Evolutionary conservation across 2,797 vertebrate genomes (phyloP).

Genomic region (Ptychobarbus kaznakovi): DNA sequence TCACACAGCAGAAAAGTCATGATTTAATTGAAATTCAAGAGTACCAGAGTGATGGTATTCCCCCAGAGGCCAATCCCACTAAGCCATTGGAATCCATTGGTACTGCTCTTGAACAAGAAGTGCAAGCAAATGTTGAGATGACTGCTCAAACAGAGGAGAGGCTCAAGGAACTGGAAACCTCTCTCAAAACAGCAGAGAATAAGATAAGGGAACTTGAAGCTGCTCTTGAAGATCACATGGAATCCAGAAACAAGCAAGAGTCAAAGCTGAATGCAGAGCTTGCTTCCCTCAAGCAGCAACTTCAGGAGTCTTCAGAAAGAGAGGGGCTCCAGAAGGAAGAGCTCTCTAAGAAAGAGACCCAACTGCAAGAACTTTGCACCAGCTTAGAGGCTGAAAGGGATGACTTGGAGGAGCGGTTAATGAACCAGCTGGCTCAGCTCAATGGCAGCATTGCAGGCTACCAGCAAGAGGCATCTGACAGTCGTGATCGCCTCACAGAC

Average conservation of each 20-base stretch:
- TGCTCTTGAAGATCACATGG: conserved; percentile 60
- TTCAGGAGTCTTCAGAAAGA: conserved; percentile 74
- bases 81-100: conserved; percentile 33
- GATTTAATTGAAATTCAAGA: conserved; percentile 52
- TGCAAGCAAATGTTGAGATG: conserved; percentile 51
- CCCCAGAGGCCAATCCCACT: conserved; percentile 52
- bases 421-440: conserved; percentile 97
- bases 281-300: conserved; percentile 74
- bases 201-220: conserved; percentile 70
- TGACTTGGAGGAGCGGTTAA: conserved; percentile 94
- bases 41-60: conserved; percentile 40
- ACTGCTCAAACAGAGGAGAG: conserved; percentile 61
- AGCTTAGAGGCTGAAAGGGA: conserved; percentile 90
- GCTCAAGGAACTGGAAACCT: conserved; percentile 66
- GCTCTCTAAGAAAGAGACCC: conserved; percentile 71
- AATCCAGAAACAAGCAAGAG: conserved; percentile 60
- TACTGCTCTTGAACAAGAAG: conserved; percentile 50
- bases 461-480: conserved; percentile 89
- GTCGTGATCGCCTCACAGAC: conserved; percentile 75
- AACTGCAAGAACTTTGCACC: conserved; percentile 78
- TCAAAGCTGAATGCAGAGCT: conserved; percentile 66
- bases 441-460: conserved; percentile 98
- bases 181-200: conserved; percentile 63
- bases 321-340: conserved; percentile 75
- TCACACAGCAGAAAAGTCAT: conserved; percentile 59